These are phyloP conservation scores for Dasypogon diadema DNA, from an alignment of 2,888 invertebrate species.

Conservation along the genomic window DNA sequence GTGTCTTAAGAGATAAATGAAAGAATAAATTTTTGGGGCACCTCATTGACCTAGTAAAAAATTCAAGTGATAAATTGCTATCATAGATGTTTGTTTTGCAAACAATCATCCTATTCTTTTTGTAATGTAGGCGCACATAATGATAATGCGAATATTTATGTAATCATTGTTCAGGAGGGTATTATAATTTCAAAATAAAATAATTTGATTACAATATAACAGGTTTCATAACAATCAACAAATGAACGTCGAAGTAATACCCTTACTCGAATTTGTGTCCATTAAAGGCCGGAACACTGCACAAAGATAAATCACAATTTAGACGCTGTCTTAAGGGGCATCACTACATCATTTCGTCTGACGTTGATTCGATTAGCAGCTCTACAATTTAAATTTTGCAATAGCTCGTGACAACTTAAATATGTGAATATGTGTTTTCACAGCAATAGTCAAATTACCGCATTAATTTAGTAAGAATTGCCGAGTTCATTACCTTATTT, in stretches of 20 bases:
- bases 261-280: constrained; percentile 8
- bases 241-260: constrained; percentile 21
- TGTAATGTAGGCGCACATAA: too few relatives aligned
- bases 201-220: constrained; percentile 4
- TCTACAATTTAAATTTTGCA: constrained; percentile 6
- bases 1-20: too few relatives aligned
- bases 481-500: constrained; percentile 18
- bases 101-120: too few relatives aligned
- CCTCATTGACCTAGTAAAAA: too few relatives aligned
- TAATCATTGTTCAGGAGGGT: too few relatives aligned
- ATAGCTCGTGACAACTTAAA: constrained; percentile 6
- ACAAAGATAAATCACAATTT: constrained; percentile 12
- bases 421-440: neutral
- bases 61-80: too few relatives aligned
- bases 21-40: too few relatives aligned
- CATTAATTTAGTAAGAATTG: neutral
- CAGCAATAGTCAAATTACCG: neutral
- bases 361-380: constrained; percentile 31
- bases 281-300: constrained; percentile 16
- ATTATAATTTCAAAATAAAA: too few relatives aligned
- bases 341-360: neutral
- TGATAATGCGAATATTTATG: too few relatives aligned
- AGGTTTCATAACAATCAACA: constrained; percentile 6
- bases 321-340: neutral
- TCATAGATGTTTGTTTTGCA: too few relatives aligned